Evolutionary conservation across 2,888 invertebrate genomes (phyloP).

Genomic region (Lasius fuliginosus): DNA sequence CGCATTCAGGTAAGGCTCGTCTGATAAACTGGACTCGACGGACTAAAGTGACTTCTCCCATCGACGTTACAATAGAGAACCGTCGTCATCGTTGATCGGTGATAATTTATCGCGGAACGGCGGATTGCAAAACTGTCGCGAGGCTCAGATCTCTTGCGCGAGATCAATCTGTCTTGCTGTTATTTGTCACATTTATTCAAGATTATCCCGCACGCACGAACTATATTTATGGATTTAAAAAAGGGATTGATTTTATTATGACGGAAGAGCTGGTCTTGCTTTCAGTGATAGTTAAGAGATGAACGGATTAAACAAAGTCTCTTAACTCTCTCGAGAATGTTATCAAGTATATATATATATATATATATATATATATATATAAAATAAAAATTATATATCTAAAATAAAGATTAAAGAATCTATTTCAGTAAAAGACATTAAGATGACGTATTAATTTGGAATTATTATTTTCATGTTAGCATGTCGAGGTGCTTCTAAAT

Average conservation of each 20-base stretch:
- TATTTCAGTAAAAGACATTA: neutral
- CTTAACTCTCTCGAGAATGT: neutral
- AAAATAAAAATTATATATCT: neutral
- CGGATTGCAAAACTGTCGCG: conserved; percentile 21
- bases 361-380: too few relatives aligned
- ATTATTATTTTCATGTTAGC: neutral
- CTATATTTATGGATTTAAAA: conserved; percentile 22
- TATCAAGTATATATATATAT: neutral
- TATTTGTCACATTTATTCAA: neutral
- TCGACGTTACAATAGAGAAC: conserved; percentile 25
- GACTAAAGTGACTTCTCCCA: conserved; percentile 36
- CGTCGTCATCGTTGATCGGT: conserved; percentile 9
- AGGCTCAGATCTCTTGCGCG: neutral
- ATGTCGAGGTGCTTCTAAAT: neutral
- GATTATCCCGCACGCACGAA: neutral
- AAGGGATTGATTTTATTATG: neutral
- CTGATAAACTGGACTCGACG: conserved; percentile 25
- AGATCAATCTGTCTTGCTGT: conserved; percentile 13
- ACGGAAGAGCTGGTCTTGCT: neutral
- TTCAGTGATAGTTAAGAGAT: conserved; percentile 13
- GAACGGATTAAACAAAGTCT: neutral
- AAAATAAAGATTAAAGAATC: neutral
- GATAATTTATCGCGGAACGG: conserved; percentile 32
- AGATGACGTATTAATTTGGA: neutral
- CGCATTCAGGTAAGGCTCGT: conserved; percentile 75